Base-by-base conservation (phyloP, 2,888 invertebrate genomes). In the Acanthopleura granulata region DNA sequence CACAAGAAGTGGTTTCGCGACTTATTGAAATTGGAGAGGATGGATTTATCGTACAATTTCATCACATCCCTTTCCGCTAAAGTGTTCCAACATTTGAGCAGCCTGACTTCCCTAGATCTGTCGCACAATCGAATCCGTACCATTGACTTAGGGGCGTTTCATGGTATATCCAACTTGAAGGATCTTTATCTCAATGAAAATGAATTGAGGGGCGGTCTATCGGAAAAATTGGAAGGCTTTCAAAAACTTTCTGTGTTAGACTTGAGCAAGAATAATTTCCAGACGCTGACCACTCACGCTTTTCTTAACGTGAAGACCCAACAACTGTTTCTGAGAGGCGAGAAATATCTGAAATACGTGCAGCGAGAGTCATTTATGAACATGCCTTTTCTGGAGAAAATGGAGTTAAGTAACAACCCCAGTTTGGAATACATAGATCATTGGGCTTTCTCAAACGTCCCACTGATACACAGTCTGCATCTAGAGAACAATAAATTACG, bases 1-100 rank as follows among this genome's bases (percentile, higher is more conserved):
- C 57, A 57, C 57, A 57, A 57, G 57, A 57, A 57, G 22, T 57
- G 57, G 57, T 57, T 57, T 57, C 57, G 22, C 22, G 57, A 57
- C 22, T 57, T 57, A 57, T n/a, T 57, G 18, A 22, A 22, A n/a
- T 57, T 57, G 22, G n/a, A 57, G 22, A 57, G 57, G 22, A 9
- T 57, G 57, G 57, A 57, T 57, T 4, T 57, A 18, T 57, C 57
- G 3, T 22, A 57, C 57, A 57, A 57, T 57, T n/a, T 57, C n/a
- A 57, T 57, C 18, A n/a, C 57, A n/a, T 57, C 57, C 6, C 22
- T 57, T 18, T n/a, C 57, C 18, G 57, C 57, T 6, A 57, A 57
- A 57, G n/a, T 57, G 22, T 57, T 57, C 22, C 57, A 57, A 57
- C 57, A 57, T 57, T 57, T 57, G 22, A 57, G 4, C 57, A 57